Evolutionary conservation across 2,888 invertebrate species (phyloP).

Genomic region (Deilephila elpenor): DNA sequence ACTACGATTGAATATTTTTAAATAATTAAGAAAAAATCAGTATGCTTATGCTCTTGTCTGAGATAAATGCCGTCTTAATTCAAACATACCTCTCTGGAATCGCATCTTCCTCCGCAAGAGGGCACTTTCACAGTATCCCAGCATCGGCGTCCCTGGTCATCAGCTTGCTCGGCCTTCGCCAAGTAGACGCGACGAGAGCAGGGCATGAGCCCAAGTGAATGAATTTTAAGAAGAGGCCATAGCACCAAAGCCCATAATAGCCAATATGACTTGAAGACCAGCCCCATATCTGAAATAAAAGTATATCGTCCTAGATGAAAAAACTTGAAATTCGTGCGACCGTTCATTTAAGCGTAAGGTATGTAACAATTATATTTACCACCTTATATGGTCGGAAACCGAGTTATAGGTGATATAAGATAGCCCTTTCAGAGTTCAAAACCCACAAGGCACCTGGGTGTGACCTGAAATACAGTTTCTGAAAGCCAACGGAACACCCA

Average conservation of each 20-base stretch:
- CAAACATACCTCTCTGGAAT: constrained; percentile 88
- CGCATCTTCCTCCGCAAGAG: constrained; percentile 93
- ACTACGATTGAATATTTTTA: no score
- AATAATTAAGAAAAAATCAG: no score
- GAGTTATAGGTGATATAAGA: no score
- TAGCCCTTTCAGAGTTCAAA: no score
- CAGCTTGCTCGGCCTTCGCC: constrained; percentile 87
- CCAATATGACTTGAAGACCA: neutral
- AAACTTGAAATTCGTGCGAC: neutral
- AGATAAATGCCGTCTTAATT: neutral
- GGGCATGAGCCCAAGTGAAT: constrained; percentile 36
- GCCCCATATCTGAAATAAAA: constrained; percentile 11
- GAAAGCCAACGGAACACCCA: no score
- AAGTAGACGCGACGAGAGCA: constrained; percentile 88
- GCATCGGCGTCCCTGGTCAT: constrained; percentile 87
- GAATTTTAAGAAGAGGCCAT: constrained; percentile 36
- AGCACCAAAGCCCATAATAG: constrained; percentile 34
- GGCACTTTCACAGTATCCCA: constrained; percentile 90
- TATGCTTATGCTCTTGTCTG: neutral
- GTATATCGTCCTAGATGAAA: neutral
- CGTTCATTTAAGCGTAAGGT: no score
- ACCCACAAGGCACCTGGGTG: no score
- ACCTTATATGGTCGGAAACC: no score
- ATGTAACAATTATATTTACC: no score
- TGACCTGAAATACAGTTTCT: no score